phyloP scores from a whole-genome alignment of 2,888 invertebrate species.

The Ashinkailepas kermadecensis region DNA sequence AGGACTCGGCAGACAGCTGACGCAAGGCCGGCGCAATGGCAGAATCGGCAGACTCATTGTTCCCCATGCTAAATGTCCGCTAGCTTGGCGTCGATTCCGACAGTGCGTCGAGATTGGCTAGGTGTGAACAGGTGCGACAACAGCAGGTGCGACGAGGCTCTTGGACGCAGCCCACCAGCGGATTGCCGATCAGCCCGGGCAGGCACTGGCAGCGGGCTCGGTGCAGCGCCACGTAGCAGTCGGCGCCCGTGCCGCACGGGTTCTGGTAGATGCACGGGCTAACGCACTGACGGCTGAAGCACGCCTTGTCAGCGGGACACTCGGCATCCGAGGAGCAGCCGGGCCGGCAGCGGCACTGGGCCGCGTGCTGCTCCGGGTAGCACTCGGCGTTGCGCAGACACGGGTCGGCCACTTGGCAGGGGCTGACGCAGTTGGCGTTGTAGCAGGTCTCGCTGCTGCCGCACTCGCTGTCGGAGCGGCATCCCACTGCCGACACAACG shows the following conservation, averaged over 20 bases:
- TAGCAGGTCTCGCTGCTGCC: slow-evolving; percentile 68
- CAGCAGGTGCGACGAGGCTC: slow-evolving; percentile 57
- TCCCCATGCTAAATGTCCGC: too few species aligned
- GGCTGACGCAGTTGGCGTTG: slow-evolving; percentile 66
- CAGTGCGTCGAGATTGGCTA: too few species aligned
- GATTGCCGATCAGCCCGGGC: slow-evolving; percentile 69
- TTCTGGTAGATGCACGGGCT: slow-evolving; percentile 51
- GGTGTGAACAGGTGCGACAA: too few species aligned
- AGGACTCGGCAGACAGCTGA: too few species aligned
- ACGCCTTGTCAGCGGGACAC: slow-evolving; percentile 55
- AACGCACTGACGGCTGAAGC: slow-evolving; percentile 69
- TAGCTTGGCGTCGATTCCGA: too few species aligned
- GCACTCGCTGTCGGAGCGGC: slow-evolving; percentile 74
- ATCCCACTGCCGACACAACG: slow-evolving; percentile 54
- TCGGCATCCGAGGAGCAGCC: slow-evolving; percentile 61
- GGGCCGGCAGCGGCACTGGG: slow-evolving; percentile 69
- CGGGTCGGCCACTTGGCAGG: slow-evolving; percentile 71
- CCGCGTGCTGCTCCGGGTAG: slow-evolving; percentile 43
- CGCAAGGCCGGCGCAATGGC: too few species aligned
- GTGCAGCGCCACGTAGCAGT: slow-evolving; percentile 69
- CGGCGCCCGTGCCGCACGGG: slow-evolving; percentile 54
- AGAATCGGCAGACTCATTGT: too few species aligned
- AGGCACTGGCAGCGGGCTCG: slow-evolving; percentile 76
- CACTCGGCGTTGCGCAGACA: slow-evolving; percentile 50
- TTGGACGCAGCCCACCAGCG: slow-evolving; percentile 54